Evolutionary conservation across 2,113 vertebrate species (phyloP).

Genomic region (Regulus satrapa): DNA sequence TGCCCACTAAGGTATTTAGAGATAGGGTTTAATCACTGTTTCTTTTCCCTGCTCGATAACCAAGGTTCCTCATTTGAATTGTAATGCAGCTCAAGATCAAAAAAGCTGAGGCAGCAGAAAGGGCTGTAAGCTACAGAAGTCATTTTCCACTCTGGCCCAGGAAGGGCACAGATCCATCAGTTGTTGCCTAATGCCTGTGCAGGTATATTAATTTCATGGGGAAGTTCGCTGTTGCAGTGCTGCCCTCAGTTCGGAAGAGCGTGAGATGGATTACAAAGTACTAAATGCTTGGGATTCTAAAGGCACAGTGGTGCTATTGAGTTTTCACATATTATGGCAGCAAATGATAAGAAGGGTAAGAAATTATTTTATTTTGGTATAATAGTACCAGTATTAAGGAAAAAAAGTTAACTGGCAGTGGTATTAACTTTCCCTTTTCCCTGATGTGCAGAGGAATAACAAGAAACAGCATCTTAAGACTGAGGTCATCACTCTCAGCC

Average conservation of each 20-base stretch:
- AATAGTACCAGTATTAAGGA: neutral
- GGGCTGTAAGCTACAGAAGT: neutral
- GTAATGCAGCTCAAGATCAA: neutral
- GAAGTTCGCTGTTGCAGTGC: neutral
- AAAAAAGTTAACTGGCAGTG: neutral
- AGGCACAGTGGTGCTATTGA: neutral
- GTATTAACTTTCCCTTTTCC: neutral
- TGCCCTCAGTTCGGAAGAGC: neutral
- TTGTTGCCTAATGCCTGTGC: neutral
- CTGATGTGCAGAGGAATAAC: neutral
- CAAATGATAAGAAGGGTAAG: neutral
- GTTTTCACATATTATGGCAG: neutral
- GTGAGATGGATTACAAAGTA: neutral
- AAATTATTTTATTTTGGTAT: neutral
- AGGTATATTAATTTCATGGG: neutral
- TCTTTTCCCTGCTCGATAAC: neutral
- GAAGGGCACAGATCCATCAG: neutral
- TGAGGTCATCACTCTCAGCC: neutral
- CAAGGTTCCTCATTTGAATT: neutral
- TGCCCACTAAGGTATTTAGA: neutral
- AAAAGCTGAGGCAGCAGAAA: neutral
- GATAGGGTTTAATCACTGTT: neutral
- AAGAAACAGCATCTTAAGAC: neutral
- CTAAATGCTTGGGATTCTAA: neutral
- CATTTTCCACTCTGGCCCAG: neutral